Evolutionary conservation across 2,113 vertebrate species (phyloP), one percentile per base, ranked within the genome.

Genomic region (Scophthalmus maximus): DNA sequence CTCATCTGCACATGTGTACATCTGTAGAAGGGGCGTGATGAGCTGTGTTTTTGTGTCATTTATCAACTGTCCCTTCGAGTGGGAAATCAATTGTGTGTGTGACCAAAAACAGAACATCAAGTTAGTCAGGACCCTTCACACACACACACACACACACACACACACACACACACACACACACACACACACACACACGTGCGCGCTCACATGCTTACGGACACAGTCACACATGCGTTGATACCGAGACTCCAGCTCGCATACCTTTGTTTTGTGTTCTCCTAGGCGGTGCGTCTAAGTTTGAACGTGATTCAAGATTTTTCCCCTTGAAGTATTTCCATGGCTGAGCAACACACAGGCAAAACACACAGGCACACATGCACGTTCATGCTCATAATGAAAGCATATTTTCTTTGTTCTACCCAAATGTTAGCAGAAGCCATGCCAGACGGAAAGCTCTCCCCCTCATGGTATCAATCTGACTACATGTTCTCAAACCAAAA

Each of bases 391-490:
- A 63, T 57, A 56, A 67, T 79, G 34, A 69, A 68, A 72, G 25
- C 81, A 79, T 73, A 81, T 84, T 91, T 88, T 86, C 79, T 82
- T 85, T 88, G 65, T 79, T 81, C 80, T 78, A 64, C 62, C 71
- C 59, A 91, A 88, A 88, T 88, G 78, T 87, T 82, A 49, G 70
- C 44, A 68, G 72, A 88, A 70, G 61, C 44, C 32, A 25, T 59
- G 72, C 79, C 79, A 78, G 66, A 81, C 63, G 67, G 69, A 78
- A 72, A 76, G 40, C 59, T 74, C 67, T 61, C 58, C 64, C 62
- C 56, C 47, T 46, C 38, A 14, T 79, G 76, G 58, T 62, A 38
- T 79, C 70, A 75, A 74, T 75, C 78, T 49, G 22, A 36, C 47
- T 65, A 79, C 56, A 74, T 73, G 44, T 63, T 57, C 32, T 40